Conservation (phyloP, 2,113 vertebrate species). For the Solea senegalensis region DNA sequence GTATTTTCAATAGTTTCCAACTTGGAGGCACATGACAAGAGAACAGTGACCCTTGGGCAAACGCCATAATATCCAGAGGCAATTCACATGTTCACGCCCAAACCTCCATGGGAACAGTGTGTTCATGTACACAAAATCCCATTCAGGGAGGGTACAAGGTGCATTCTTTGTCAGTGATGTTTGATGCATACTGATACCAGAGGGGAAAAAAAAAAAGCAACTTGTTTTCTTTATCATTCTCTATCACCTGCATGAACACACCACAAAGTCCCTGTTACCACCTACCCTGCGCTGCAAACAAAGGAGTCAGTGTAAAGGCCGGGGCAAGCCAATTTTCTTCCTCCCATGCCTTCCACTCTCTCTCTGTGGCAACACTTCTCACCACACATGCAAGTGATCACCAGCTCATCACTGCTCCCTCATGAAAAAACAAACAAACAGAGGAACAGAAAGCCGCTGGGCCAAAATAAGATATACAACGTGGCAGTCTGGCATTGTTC, state of each 20-base stretch:
- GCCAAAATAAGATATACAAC: conserved; percentile 39
- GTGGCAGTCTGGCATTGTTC: conserved; percentile 12
- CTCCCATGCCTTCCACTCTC: conserved; percentile 60
- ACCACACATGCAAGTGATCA: conserved; percentile 64
- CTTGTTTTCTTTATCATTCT: conserved; percentile 65
- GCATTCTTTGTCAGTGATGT: conserved; percentile 25
- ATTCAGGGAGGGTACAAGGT: neutral
- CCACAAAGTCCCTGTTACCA: conserved; percentile 60
- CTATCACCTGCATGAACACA: conserved; percentile 57
- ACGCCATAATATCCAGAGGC: conserved; percentile 35
- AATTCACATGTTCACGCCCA: conserved; percentile 32
- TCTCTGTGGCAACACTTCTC: conserved; percentile 52
- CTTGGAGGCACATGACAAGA: conserved; percentile 14
- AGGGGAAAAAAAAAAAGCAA: conserved; percentile 61
- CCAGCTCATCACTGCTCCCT: conserved; percentile 38
- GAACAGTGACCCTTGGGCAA: conserved; percentile 33
- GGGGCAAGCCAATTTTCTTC: conserved; percentile 54
- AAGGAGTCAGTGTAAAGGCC: conserved; percentile 71
- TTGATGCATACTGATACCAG: conserved; percentile 53
- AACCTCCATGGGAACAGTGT: conserved; percentile 9
- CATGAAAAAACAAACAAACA: conserved; percentile 40
- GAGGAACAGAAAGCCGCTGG: conserved; percentile 7
- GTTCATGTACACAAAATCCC: conserved; percentile 14
- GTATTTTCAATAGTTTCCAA: conserved; percentile 28
- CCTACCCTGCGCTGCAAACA: conserved; percentile 70